These are phyloP conservation scores for Charaxes varanes DNA, from an alignment of 1,140 invertebrate genomes.

Conservation along the genomic window DNA sequence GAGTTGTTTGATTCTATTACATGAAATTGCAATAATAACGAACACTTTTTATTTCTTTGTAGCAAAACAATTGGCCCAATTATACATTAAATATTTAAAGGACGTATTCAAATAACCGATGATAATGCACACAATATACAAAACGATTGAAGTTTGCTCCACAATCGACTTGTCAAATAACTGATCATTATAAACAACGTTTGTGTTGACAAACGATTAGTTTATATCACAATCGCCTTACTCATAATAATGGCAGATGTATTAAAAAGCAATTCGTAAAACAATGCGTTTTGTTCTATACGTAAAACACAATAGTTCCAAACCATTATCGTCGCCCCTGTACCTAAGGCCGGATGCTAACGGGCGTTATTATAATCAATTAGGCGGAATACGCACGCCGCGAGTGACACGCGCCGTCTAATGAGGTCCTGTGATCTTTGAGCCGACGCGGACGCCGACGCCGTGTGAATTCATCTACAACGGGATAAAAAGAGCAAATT, in stretches of 20 bases:
- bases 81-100: too few relatives aligned
- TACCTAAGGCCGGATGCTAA: slow-evolving; percentile 4
- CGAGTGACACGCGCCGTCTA: slow-evolving; percentile 39
- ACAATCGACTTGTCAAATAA: too few relatives aligned
- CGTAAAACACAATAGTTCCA: slow-evolving; percentile 11
- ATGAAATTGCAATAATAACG: too few relatives aligned
- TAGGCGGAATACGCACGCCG: slow-evolving; percentile 32
- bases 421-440: slow-evolving; percentile 39
- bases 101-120: too few relatives aligned
- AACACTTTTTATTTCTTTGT: too few relatives aligned
- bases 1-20: too few relatives aligned
- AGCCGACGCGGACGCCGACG: slow-evolving; percentile 18
- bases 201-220: too few relatives aligned
- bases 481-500: slow-evolving; percentile 14
- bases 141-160: too few relatives aligned
- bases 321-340: slow-evolving; percentile 13
- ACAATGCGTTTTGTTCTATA: slow-evolving; percentile 9
- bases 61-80: too few relatives aligned
- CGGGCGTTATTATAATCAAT: slow-evolving; percentile 38
- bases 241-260: slow-evolving; percentile 16
- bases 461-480: slow-evolving; percentile 14
- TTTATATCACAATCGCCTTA: too few relatives aligned
- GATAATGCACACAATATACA: too few relatives aligned
- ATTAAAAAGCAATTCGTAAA: slow-evolving; percentile 12
- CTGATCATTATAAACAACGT: too few relatives aligned